Conservation (phyloP, 1,140 invertebrate genomes). For the Drosophila teissieri region DNA sequence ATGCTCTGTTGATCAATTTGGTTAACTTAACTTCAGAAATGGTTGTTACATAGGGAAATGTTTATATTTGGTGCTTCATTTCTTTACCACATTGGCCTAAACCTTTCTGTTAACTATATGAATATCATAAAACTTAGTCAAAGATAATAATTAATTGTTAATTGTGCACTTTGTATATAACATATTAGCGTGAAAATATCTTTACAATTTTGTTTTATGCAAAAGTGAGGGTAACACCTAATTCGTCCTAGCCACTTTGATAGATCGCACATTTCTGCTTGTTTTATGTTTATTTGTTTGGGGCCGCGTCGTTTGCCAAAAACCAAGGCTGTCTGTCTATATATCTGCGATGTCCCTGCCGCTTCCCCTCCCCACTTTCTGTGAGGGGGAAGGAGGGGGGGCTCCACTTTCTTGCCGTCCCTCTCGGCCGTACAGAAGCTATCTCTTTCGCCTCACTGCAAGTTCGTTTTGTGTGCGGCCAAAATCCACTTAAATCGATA, state of each 20-base stretch:
- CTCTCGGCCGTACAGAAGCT: neutral
- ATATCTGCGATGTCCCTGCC: constrained; percentile 30
- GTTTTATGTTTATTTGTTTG: constrained; percentile 70
- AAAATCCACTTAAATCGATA: constrained; percentile 82
- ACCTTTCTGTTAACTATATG: too few species aligned
- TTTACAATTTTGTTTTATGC: neutral
- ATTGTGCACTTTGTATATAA: too few species aligned
- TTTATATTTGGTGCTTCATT: too few species aligned
- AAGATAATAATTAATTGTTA: too few species aligned
- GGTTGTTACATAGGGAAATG: too few species aligned
- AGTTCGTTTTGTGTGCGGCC: constrained; percentile 41
- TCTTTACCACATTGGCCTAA: too few species aligned
- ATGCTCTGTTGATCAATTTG: too few species aligned
- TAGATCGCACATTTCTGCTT: constrained; percentile 35
- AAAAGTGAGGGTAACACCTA: constrained; percentile 2
- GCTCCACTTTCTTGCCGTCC: neutral
- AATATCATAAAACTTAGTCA: too few species aligned
- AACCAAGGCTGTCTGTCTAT: constrained; percentile 61
- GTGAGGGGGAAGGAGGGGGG: neutral
- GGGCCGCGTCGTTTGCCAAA: constrained; percentile 66
- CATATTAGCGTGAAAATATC: neutral
- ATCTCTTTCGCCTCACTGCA: constrained; percentile 8
- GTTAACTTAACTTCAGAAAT: too few species aligned
- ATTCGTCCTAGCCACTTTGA: constrained; percentile 28
- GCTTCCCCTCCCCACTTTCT: neutral